Conservation (phyloP, 2,888 invertebrate genomes). For the Platerodrilus igneus region DNA sequence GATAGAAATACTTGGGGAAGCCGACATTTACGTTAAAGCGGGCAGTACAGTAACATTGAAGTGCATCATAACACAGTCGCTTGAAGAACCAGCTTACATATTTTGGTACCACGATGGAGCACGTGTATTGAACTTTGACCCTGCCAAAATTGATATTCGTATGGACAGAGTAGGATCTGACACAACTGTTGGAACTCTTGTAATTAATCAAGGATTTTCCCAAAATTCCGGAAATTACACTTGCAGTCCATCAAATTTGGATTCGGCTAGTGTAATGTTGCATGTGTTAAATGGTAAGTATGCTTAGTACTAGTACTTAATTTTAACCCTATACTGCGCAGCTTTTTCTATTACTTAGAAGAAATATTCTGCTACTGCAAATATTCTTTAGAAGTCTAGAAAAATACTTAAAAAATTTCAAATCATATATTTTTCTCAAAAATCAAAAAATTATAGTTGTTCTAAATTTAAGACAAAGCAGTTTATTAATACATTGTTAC, state of each 20-base stretch:
- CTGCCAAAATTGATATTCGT: slow-evolving; percentile 62
- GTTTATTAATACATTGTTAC: too few relatives aligned
- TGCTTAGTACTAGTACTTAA: too few relatives aligned
- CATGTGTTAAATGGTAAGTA: slow-evolving; percentile 85
- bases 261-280: slow-evolving; percentile 80
- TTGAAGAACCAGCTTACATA: slow-evolving; percentile 88
- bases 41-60: slow-evolving; percentile 84
- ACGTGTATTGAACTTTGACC: slow-evolving; percentile 71
- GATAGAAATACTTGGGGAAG: slow-evolving; percentile 84
- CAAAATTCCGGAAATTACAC: slow-evolving; percentile 89
- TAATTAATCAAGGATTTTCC: slow-evolving; percentile 67
- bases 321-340: too few relatives aligned
- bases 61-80: slow-evolving; percentile 85
- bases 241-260: slow-evolving; percentile 89
- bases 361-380: too few relatives aligned
- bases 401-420: too few relatives aligned
- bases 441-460: too few relatives aligned
- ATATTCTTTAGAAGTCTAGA: too few relatives aligned
- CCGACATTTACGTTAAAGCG: slow-evolving; percentile 86
- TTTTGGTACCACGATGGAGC: slow-evolving; percentile 90
- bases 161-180: slow-evolving; percentile 68
- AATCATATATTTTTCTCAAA: too few relatives aligned
- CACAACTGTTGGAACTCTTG: slow-evolving; percentile 68
- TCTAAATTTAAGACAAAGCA: too few relatives aligned
- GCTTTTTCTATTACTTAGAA: too few relatives aligned